Evolutionary conservation across 2,113 vertebrate genomes (phyloP), one percentile per base, ranked within the genome.

Genomic region (Silurus asotus): DNA sequence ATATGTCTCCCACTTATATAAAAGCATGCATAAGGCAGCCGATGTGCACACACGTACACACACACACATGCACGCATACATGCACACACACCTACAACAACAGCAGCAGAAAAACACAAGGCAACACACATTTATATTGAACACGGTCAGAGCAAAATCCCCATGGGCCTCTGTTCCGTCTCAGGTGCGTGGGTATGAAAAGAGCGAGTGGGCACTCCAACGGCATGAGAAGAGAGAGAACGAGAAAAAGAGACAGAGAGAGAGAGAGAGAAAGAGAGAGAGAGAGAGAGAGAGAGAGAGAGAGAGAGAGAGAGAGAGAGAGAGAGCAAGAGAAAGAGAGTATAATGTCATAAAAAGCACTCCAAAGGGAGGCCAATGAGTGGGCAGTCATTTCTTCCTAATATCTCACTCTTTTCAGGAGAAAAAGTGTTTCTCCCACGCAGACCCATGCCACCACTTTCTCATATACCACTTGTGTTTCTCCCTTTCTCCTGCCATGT

Each of bases 351-450:
- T 89, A 88, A 88, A 88, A 89, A 80, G 65, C 86, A 85, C 48
- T 88, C 78, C 79, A 88, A 89, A 85, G 77, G 59, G 82, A 90
- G 86, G 82, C 84, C 65, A 76, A 80, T 79, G 89, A 88, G 89
- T 87, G 89, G 89, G 89, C 82, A 89, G 87, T 77, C 86, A 84
- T 88, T 86, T 88, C 84, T 87, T 87, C 77, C 69, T 83, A 87
- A 89, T 86, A 85, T 76, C 82, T 81, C 81, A 51, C 79, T 87
- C 83, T 81, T 89, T 88, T 84, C 64, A 84, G 61, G 75, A 84
- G 69, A 90, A 90, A 85, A 85, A 80, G 48, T 79, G 78, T 82
- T 86, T 88, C 88, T 85, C 90, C 88, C 85, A 90, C 90, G 77
- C 88, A 87, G 83, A 87, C 83, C 80, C 77, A 81, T 75, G 86